Percentiles rank a stretch among this genome's conserved stretches.
phyloP scores from a whole-genome alignment of 1,140 invertebrate species.

The Pseudomyrmex cubaensis region DNA sequence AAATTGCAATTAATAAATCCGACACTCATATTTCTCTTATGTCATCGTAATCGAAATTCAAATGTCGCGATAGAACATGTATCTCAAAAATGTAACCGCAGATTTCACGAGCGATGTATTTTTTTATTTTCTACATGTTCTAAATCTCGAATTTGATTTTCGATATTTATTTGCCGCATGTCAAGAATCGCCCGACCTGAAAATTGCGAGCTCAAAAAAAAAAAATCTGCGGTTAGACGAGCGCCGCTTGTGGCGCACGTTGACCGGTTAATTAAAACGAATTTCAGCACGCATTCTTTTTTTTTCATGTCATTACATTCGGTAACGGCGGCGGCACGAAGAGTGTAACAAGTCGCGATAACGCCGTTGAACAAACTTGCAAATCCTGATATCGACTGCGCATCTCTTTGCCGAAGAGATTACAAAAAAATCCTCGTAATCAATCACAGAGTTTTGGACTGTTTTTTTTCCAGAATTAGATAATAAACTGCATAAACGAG shows the following conservation, averaged over 20 bases:
- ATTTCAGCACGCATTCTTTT: slow-evolving; percentile 42
- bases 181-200: neutral
- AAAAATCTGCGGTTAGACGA: no score
- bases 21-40: neutral
- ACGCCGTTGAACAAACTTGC: slow-evolving; percentile 37
- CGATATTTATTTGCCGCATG: slow-evolving; percentile 19
- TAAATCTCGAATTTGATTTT: slow-evolving; percentile 26
- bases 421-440: no score
- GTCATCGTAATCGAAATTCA: neutral
- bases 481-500: neutral
- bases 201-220: slow-evolving; percentile 2
- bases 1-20: neutral
- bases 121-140: slow-evolving; percentile 8
- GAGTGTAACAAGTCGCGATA: slow-evolving; percentile 55
- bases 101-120: neutral
- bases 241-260: neutral
- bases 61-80: neutral
- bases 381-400: slow-evolving; percentile 53
- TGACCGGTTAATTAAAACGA: slow-evolving; percentile 61
- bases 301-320: slow-evolving; percentile 45
- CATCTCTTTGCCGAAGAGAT: neutral
- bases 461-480: neutral
- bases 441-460: no score
- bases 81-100: neutral
- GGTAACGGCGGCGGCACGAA: slow-evolving; percentile 36